Base-by-base conservation (phyloP, 2,113 vertebrate genomes). In the Marmota flaviventris region DNA sequence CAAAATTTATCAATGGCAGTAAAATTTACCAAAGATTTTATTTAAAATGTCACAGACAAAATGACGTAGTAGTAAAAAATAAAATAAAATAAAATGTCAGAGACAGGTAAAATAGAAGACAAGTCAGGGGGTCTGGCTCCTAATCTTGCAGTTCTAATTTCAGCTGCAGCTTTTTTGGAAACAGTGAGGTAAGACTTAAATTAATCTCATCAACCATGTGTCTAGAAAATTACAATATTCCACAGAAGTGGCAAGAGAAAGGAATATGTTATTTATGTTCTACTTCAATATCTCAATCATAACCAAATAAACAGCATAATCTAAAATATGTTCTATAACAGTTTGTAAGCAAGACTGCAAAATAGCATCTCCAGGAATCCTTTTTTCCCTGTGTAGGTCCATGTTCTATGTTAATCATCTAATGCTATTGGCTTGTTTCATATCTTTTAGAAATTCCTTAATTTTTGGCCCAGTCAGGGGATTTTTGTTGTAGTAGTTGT, bases 371-470 rank as follows among this genome's bases (percentile, higher is more conserved):
- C 37, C 9, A 72, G 65, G 39, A 72, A 34, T 88, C 45, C 4
- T 91, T 75, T 14, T 53, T 76, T 5, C 37, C 20, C 34, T 84
- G 5, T 29, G 18, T 84, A 22, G 4, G 8, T 73, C 76, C 69
- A 82, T 1, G 8, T 87, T 87, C 51, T 78, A 53, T 63, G 20
- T n/a, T 32, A 73, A 56, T 58, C 53, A 61, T 78, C 12, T 53
- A 45, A 32, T 51, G 53, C n/a, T 58, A 34, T 20, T 73, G 25
- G 63, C 37, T 73, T 67, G 1, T 69, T 94, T 63, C 10, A 24
- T 63, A 72, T 83, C 75, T 77, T 90, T 18, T 76, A 94, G 67
- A 89, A 82, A 76, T 84, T 65, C 69, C 34, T 77, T 48, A 45
- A 20, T 69, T 93, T 86, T 58, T 67, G 45, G 16, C 81, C 25